A percentile compares a stretch with the other conserved stretches of the same genome.
Conservation (phyloP, 92 coral and sea anemone genomes). For the Metridium senile region DNA sequence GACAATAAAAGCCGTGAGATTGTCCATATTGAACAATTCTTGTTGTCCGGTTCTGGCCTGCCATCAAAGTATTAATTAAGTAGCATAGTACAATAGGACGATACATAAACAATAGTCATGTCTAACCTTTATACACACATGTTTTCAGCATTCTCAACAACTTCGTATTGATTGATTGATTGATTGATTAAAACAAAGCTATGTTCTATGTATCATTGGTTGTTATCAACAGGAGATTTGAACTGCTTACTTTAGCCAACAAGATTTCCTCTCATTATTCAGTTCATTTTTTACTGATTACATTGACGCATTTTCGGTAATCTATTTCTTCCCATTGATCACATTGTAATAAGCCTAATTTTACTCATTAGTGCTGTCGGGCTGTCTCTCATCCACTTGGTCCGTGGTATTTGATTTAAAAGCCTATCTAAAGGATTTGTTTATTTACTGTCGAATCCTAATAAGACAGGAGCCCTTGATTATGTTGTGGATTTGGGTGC, state of each 20-base stretch:
- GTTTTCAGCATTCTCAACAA: constrained; percentile 25
- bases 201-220: background rate
- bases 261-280: constrained; percentile 19
- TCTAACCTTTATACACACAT: constrained; percentile 52
- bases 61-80: constrained; percentile 93
- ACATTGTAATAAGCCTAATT: constrained; percentile 72
- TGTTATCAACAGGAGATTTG: background rate
- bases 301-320: constrained; percentile 49
- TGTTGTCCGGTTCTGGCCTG: constrained; percentile 46
- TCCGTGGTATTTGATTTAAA: constrained; percentile 84
- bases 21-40: constrained; percentile 59
- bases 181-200: background rate
- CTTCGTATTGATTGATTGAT: background rate
- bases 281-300: constrained; percentile 54
- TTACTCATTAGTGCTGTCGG: constrained; percentile 72
- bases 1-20: constrained; percentile 60
- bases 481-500: constrained; percentile 62
- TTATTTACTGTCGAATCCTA: constrained; percentile 86
- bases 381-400: constrained; percentile 68
- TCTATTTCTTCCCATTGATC: constrained; percentile 68
- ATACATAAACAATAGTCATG: constrained; percentile 48
- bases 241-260: constrained; percentile 5
- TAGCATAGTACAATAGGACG: constrained; percentile 58
- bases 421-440: constrained; percentile 84
- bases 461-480: constrained; percentile 77